Percentiles rank a stretch among this genome's conserved stretches.
These are phyloP conservation scores for Luidia sarsii DNA, from an alignment of 53 echinoderm and acorn worm species.

Conservation along the genomic window DNA sequence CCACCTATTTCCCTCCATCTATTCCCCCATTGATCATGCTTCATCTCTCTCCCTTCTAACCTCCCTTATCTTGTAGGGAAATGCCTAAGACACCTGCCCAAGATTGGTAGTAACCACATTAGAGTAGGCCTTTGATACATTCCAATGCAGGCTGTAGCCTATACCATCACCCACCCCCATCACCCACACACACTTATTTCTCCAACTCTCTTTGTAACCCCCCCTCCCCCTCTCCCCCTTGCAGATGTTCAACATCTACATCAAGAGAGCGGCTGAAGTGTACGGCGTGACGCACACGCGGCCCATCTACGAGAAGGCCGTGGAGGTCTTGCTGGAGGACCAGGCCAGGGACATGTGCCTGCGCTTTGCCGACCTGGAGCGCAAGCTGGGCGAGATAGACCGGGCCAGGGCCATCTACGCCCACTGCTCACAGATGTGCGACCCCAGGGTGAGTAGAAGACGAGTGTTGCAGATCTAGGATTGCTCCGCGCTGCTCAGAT, in stretches of 20 bases:
- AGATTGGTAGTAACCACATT: no score
- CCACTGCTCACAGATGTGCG: conserved; percentile 98
- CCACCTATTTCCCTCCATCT: no score
- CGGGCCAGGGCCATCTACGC: conserved; percentile 92
- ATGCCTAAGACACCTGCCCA: no score
- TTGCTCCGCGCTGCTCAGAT: no score
- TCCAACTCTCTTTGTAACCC: neutral
- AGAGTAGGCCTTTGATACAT: no score
- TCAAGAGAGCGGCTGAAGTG: conserved; percentile 95
- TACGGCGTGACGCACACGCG: conserved; percentile 97
- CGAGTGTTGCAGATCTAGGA: no score
- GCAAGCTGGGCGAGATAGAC: conserved; percentile 99
- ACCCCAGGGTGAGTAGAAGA: conserved; percentile 81
- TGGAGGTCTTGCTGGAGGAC: conserved; percentile 76
- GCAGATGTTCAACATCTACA: conserved; percentile 98
- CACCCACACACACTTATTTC: neutral
- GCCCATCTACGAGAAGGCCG: conserved; percentile 93
- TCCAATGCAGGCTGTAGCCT: no score
- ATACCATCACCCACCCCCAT: no score
- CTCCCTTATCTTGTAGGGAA: no score
- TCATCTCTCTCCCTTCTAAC: no score
- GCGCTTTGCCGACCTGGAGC: conserved; percentile 90
- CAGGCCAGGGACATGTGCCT: conserved; percentile 91
- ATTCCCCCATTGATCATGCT: no score
- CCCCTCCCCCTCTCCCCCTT: no score